Evolutionary conservation across 2,797 vertebrate species (phyloP), one percentile per base, ranked within the genome.

Genomic region (Prunella strophiata): DNA sequence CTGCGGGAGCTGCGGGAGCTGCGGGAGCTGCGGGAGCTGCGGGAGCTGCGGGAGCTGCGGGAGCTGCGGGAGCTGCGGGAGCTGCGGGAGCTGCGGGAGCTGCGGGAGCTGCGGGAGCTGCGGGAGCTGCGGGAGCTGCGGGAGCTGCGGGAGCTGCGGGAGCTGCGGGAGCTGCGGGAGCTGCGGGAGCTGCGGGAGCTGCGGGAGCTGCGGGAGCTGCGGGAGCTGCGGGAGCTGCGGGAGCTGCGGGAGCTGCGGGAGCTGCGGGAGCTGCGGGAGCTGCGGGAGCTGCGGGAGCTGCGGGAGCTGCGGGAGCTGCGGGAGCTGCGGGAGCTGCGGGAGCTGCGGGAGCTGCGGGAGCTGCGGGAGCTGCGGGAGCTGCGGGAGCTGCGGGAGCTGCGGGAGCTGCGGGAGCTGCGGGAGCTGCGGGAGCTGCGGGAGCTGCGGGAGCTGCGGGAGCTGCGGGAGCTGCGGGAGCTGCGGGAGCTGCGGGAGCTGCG

Each of bases 171-270:
- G 8, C 66, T 97, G 36, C 93, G 80, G 73, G 97, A 98, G 58
- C 95, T 98, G 62, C 98, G n/a, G n/a, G n/a, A n/a, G n/a, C n/a
- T n/a, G 83, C 94, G 52, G 32, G 97, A 98, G 82, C 97, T 98
- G 59, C 93, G 95, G 48, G 38, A 47, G 94, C 66, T 79, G 81
- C 58, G 59, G 74, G 95, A 76, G 23, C 22, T 43, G 93, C 91
- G 93, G 73, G 93, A 97, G 94, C 26, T 98, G 63, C 94, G 55
- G 81, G 96, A 97, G 91, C 96, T 98, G 93, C 91, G 27, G 73
- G 93, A 97, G 94, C 26, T 98, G 61, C 94, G 55, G 81, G 96
- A 97, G 91, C 96, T 98, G 93, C 91, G 27, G 5, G 89, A 12
- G 29, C 85, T 98, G 85, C 92, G 97, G 96, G 96, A 97, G n/a